These are phyloP conservation scores for Actenoides lindsayi DNA, from an alignment of 2,113 vertebrate species.

Conservation along the genomic window DNA sequence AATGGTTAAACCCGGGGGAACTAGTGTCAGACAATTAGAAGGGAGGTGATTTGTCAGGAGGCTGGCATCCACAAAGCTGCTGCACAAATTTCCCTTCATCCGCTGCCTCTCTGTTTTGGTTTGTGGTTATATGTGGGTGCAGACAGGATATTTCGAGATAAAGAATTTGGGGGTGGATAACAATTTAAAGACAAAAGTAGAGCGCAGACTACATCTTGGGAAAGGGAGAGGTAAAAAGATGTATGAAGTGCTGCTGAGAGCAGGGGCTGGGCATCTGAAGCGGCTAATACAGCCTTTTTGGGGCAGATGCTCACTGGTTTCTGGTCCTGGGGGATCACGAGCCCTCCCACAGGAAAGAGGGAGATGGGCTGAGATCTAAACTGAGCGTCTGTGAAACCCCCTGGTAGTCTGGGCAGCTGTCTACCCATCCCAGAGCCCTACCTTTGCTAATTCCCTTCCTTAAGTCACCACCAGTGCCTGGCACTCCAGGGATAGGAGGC, in stretches of 20 bases:
- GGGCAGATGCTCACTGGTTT: not conserved
- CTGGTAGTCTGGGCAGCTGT: not conserved
- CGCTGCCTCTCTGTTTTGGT: not conserved
- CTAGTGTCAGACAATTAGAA: not conserved
- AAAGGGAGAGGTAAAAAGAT: not conserved
- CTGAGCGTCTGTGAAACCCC: not conserved
- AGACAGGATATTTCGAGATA: constrained; percentile 5
- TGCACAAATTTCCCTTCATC: not conserved
- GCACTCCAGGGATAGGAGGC: not conserved
- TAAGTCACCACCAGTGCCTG: not conserved
- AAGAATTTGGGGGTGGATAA: not conserved
- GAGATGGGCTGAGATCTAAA: not conserved
- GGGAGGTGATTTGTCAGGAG: not conserved
- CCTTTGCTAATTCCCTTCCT: not conserved
- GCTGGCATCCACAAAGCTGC: not conserved
- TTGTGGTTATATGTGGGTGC: not conserved
- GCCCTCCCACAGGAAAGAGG: not conserved
- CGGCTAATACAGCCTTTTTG: not conserved
- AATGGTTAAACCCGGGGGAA: not conserved
- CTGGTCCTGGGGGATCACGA: not conserved
- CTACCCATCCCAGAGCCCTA: not conserved
- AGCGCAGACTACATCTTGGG: not conserved
- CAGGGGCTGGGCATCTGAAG: not conserved
- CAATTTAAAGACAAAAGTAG: not conserved
- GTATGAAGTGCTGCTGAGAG: not conserved